Base-by-base conservation (phyloP, 2,888 invertebrate species). In the Gari tellinella region DNA sequence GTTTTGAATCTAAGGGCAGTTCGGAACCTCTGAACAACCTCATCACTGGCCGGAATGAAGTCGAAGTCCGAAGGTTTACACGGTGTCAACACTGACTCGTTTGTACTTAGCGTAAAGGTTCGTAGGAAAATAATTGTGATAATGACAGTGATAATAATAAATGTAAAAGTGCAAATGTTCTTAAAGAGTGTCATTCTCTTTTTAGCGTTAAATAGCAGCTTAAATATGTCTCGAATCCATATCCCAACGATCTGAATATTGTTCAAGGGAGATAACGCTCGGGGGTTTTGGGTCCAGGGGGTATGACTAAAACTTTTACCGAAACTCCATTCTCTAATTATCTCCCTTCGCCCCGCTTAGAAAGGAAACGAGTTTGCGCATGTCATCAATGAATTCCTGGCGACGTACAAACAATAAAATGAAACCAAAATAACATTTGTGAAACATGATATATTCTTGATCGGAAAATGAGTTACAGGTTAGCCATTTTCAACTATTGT, bases 51-150 rank as follows among this genome's bases (percentile, higher is more conserved):
- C 21, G 72, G 75, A 23, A 88, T 86, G 53, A 84, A 87, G 64
- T 88, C 88, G 15, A 72, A 55, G 62, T 88, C 88, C 1, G 75
- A 72, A 19, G 74, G 51, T 40, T 72, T 80, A 60, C 89, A 89
- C 17, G 70, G 70, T 14, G 49, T 53, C 8, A 85, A 73, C 19
- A 65, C 55, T 45, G 81, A 74, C n/a, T 79, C 75, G 31, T 81
- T 72, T 1, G 78, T 72, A 14, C 77, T 64, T 15, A 86, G 19
- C 2, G 85, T 84, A n/a, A 82, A 66, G 14, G 87, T 86, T 37
- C 86, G 70, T 7, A 86, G 57, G 4, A 80, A 4, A 51, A 87
- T 70, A 14, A 85, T 66, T 0, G 61, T 19, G 19, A 41, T 41
- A 15, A 55, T 15, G n/a, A 41, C 41, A n/a, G 15, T 41, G 1